Evolutionary conservation across 2,888 invertebrate species (phyloP).

Genomic region (Odontocolon sp.): DNA sequence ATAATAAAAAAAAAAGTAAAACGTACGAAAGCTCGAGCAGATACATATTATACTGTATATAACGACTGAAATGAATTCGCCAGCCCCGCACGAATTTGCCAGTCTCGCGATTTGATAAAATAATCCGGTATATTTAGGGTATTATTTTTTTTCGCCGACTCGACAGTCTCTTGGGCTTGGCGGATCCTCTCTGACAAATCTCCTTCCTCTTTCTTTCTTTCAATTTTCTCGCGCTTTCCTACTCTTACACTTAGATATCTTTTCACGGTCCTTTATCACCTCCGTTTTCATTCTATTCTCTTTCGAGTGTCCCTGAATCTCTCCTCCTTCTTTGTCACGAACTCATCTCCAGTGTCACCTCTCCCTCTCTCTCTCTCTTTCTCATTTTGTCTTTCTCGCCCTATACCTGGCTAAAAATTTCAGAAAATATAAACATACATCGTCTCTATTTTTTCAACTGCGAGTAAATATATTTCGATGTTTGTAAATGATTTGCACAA

Average conservation of each 20-base stretch:
- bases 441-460: too few relatives aligned
- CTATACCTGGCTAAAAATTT: too few relatives aligned
- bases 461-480: too few relatives aligned
- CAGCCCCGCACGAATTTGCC: conserved; percentile 4
- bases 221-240: background rate
- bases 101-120: conserved; percentile 44
- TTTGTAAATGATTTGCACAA: too few relatives aligned
- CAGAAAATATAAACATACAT: too few relatives aligned
- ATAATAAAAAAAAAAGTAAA: too few relatives aligned
- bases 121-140: conserved; percentile 58
- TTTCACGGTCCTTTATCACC: conserved; percentile 1
- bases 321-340: background rate
- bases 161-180: conserved; percentile 33
- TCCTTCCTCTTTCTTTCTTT: conserved; percentile 3
- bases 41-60: background rate
- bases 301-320: background rate
- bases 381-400: too few relatives aligned
- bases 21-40: too few relatives aligned
- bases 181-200: background rate
- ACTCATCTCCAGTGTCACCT: too few relatives aligned
- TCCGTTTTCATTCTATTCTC: background rate
- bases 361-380: too few relatives aligned
- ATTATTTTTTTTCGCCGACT: conserved; percentile 54
- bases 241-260: too few relatives aligned
- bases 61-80: background rate